phyloP scores from a whole-genome alignment of 2,113 vertebrate genomes.

The Synodontis membranacea region DNA sequence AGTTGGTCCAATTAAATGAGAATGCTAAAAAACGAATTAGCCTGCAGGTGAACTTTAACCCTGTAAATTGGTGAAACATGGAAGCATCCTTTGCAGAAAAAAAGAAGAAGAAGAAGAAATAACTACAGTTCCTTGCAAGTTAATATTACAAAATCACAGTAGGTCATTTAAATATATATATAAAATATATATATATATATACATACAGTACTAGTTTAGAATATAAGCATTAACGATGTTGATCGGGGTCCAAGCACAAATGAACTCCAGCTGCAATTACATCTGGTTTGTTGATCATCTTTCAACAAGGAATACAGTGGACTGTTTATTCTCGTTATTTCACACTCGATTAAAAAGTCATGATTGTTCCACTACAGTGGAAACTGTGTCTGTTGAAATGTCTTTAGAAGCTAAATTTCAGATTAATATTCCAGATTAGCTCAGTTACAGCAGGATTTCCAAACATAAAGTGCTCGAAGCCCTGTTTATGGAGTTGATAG shows the following conservation, averaged over 20 bases:
- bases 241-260: background rate
- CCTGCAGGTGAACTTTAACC: background rate
- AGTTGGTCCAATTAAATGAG: background rate
- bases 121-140: background rate
- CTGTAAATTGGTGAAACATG: background rate
- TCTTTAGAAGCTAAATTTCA: background rate
- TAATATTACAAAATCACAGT: no score
- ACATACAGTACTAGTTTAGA: background rate
- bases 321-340: background rate
- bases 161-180: no score
- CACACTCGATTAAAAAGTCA: background rate
- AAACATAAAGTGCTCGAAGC: no score
- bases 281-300: background rate
- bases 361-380: background rate
- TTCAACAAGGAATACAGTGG: background rate
- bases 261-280: background rate
- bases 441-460: background rate
- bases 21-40: background rate
- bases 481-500: no score
- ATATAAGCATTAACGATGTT: background rate
- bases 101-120: background rate
- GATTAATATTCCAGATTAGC: background rate
- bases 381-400: no score
- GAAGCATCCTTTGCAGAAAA: background rate
- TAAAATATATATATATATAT: no score